These are phyloP conservation scores for Pelochelys cantorii DNA, from an alignment of 2,797 vertebrate species.

Conservation along the genomic window DNA sequence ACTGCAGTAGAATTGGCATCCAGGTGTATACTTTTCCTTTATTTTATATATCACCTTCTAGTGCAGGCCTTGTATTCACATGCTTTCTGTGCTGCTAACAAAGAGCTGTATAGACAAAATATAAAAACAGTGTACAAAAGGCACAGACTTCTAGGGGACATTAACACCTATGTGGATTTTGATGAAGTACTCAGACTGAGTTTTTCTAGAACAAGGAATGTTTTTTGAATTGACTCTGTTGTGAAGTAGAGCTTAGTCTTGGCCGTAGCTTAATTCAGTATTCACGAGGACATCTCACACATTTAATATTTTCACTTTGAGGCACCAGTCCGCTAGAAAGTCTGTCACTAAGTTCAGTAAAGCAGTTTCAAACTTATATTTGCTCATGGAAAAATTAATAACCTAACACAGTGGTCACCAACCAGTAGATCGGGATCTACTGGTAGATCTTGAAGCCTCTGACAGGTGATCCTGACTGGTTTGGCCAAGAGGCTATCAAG, in stretches of 20 bases:
- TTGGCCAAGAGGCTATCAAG: no score
- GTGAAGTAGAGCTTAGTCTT: background rate
- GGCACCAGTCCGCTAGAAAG: background rate
- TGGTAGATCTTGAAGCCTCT: no score
- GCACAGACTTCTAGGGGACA: background rate
- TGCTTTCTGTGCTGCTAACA: background rate
- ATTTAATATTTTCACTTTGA: background rate
- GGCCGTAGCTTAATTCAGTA: background rate
- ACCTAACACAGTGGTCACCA: no score
- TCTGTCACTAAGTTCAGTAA: background rate
- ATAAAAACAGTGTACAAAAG: background rate
- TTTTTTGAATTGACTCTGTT: rapidly evolving
- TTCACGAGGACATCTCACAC: background rate
- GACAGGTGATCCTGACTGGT: no score
- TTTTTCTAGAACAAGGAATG: rapidly evolving
- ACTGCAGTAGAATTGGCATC: background rate
- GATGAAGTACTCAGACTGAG: rapidly evolving
- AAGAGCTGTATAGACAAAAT: background rate
- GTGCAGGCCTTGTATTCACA: background rate
- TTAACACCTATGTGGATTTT: background rate
- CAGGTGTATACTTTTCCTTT: background rate
- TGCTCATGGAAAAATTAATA: background rate
- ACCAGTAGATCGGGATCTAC: no score
- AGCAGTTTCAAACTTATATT: background rate
- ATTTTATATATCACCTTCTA: background rate